Conservation (phyloP, 2,888 invertebrate genomes). For the Dascillus cervinus region DNA sequence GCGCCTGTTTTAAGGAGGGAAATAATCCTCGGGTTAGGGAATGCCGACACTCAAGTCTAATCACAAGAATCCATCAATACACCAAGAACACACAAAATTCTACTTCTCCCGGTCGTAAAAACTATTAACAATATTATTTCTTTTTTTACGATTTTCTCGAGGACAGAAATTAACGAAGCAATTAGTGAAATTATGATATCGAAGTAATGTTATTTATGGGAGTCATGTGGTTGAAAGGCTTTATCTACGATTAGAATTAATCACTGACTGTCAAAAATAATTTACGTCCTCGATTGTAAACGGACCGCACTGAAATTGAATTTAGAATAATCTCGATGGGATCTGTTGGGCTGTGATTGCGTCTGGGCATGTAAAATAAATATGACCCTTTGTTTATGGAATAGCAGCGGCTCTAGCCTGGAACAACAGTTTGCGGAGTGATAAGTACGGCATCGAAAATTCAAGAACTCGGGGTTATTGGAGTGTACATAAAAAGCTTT, state of each 20-base stretch:
- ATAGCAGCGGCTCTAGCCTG: no score
- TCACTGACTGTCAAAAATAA: constrained; percentile 4
- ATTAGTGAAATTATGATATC: no score
- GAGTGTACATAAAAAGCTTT: no score
- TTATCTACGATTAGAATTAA: constrained; percentile 7
- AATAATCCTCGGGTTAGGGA: constrained; percentile 24
- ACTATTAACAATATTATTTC: constrained; percentile 19
- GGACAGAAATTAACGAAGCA: no score
- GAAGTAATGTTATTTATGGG: no score
- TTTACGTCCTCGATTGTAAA: constrained; percentile 1
- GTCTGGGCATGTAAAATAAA: background rate
- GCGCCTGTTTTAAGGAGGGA: constrained; percentile 17
- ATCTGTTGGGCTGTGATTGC: constrained; percentile 5
- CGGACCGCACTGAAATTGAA: constrained; percentile 5
- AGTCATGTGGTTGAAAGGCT: constrained; percentile 7
- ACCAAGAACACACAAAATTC: constrained; percentile 11
- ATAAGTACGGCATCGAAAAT: no score
- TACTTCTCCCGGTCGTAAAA: constrained; percentile 15
- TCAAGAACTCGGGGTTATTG: no score
- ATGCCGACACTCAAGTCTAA: constrained; percentile 27
- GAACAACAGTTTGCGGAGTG: background rate
- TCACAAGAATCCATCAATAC: constrained; percentile 27
- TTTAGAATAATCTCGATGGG: constrained; percentile 9
- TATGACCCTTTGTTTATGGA: no score
- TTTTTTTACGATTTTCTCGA: no score